Evolutionary conservation across 2,888 invertebrate genomes (phyloP).

Genomic region (Rhimphoctona megacephalus): DNA sequence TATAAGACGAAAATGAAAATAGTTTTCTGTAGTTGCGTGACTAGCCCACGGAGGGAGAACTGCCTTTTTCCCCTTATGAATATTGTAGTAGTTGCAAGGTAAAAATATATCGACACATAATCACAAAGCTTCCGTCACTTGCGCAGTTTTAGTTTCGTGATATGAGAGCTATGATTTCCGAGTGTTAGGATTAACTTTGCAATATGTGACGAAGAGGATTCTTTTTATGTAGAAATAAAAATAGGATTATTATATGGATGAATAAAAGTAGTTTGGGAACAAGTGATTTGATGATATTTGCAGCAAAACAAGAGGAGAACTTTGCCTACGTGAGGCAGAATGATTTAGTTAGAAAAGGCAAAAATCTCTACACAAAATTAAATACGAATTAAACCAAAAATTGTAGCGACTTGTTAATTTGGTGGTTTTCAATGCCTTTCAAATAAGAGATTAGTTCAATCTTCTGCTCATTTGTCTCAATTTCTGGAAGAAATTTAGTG

Average conservation of each 20-base stretch:
- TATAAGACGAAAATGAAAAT: not conserved
- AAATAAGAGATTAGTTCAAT: not conserved
- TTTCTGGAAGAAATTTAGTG: not conserved
- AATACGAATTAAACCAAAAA: no score
- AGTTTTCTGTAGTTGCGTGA: slow-evolving; percentile 15
- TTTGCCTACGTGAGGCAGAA: no score
- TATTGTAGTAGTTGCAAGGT: not conserved
- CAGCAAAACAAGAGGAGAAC: not conserved
- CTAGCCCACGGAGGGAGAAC: not conserved
- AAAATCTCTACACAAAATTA: no score
- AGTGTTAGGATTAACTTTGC: not conserved
- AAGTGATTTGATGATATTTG: not conserved
- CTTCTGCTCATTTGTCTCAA: not conserved
- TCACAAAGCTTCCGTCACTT: not conserved
- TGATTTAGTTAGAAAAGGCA: no score
- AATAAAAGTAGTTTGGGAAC: not conserved
- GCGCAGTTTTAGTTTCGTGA: not conserved
- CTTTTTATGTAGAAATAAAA: not conserved
- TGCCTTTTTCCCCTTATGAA: not conserved
- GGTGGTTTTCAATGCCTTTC: not conserved
- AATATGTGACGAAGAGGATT: not conserved
- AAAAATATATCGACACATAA: not conserved
- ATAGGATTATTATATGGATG: not conserved
- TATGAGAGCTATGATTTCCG: not conserved
- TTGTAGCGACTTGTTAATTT: not conserved